Evolutionary conservation across 2,113 vertebrate genomes (phyloP).

Genomic region (Oncorhynchus nerka): DNA sequence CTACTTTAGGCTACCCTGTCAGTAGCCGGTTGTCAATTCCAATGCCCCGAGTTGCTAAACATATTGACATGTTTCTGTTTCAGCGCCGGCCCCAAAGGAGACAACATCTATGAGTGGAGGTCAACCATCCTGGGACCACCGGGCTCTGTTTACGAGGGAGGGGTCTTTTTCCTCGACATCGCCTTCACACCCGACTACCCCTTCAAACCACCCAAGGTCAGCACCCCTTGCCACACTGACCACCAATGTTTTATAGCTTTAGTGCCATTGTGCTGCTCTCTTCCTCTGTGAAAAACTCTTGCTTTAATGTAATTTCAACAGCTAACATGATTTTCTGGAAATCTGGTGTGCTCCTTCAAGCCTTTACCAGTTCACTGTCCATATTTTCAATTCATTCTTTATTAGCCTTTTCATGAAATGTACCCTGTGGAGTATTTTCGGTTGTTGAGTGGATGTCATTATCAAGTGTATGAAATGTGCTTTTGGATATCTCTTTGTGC

Average conservation of each 20-base stretch:
- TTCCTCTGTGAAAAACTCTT: neutral
- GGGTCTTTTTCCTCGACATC: slow-evolving; percentile 98
- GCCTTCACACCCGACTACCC: slow-evolving; percentile 98
- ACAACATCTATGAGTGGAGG: slow-evolving; percentile 99
- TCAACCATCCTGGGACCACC: slow-evolving; percentile 97
- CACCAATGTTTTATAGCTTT: neutral
- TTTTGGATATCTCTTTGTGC: slow-evolving; percentile 10
- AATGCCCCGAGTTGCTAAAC: slow-evolving; percentile 13
- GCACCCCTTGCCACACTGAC: slow-evolving; percentile 21
- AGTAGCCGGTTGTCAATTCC: slow-evolving; percentile 29
- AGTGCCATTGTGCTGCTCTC: neutral
- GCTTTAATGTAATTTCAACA: slow-evolving; percentile 1
- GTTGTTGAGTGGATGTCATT: slow-evolving; percentile 16
- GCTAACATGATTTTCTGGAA: neutral
- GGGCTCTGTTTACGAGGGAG: slow-evolving; percentile 97
- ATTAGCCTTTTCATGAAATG: neutral
- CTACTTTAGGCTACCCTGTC: neutral
- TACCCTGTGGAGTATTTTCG: slow-evolving; percentile 10
- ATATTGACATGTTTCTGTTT: slow-evolving; percentile 48
- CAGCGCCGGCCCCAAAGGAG: slow-evolving; percentile 98
- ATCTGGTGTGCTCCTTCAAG: neutral
- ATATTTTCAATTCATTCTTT: neutral
- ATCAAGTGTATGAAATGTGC: slow-evolving; percentile 13
- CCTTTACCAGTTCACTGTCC: neutral
- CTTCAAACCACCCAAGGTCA: slow-evolving; percentile 98